Percentiles rank a stretch among this genome's conserved stretches.
Conservation (phyloP, 2,888 invertebrate species). For the Acheta domesticus region DNA sequence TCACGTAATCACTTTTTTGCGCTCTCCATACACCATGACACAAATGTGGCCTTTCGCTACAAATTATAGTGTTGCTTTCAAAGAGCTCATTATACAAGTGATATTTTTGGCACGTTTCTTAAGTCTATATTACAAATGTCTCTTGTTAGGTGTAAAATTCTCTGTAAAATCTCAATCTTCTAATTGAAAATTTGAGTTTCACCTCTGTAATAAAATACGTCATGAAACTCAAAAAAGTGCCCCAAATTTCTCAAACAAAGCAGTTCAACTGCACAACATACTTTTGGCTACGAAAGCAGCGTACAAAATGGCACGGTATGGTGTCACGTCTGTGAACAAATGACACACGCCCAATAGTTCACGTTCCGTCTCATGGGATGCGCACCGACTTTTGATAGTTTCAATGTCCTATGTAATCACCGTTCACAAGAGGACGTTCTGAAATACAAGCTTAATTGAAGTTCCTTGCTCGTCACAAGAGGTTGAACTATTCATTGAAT, state of each 20-base stretch:
- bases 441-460: no score
- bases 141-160: background rate
- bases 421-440: no score
- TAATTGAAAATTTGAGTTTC: background rate
- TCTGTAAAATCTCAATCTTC: background rate
- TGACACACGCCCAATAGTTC: background rate
- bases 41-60: no score
- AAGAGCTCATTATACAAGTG: background rate
- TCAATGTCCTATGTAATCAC: no score
- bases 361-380: background rate
- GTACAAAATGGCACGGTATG: background rate
- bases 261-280: no score
- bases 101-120: conserved; percentile 3
- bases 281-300: background rate
- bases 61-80: background rate
- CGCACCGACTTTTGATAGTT: background rate
- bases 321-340: background rate
- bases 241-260: background rate
- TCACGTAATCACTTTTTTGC: background rate
- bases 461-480: no score
- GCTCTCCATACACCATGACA: background rate
- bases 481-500: no score
- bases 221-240: background rate
- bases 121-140: conserved; percentile 18
- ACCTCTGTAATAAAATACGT: background rate